Evolutionary conservation across 2,113 vertebrate genomes (phyloP).

Genomic region (Actenoides hombroni): DNA sequence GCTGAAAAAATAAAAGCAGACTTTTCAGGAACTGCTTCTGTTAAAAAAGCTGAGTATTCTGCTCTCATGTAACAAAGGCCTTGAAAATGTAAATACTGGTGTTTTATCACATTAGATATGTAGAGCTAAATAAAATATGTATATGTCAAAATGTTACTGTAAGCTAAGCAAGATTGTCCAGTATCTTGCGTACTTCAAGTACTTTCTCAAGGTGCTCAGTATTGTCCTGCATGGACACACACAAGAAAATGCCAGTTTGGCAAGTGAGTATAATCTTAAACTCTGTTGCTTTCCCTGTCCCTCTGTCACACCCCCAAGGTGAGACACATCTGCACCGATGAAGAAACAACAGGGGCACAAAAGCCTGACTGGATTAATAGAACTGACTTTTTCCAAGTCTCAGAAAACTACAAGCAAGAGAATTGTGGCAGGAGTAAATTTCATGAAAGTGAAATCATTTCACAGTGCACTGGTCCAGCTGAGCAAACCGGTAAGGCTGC

Average conservation of each 20-base stretch:
- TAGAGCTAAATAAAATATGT: not conserved
- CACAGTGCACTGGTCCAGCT: not conserved
- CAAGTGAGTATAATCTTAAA: not conserved
- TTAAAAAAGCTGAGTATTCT: not conserved
- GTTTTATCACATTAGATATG: not conserved
- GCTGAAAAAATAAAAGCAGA: not conserved
- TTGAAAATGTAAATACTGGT: not conserved
- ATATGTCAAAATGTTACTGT: not conserved
- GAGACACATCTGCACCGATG: not conserved
- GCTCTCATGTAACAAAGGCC: not conserved
- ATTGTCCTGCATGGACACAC: not conserved
- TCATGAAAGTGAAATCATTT: not conserved
- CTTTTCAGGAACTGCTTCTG: not conserved
- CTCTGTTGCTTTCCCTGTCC: not conserved
- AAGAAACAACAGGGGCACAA: not conserved
- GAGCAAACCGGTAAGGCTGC: slow-evolving; percentile 35
- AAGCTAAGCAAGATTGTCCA: not conserved
- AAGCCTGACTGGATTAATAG: slow-evolving; percentile 45
- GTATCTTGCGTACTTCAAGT: not conserved
- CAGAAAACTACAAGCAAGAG: slow-evolving; percentile 32
- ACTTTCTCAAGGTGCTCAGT: not conserved
- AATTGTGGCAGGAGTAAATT: not conserved
- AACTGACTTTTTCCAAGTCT: slow-evolving; percentile 60
- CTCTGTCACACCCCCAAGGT: not conserved
- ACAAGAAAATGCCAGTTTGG: not conserved